These are phyloP conservation scores for Sebastes miniatus DNA, from an alignment of 2,797 vertebrate genomes.

Conservation along the genomic window DNA sequence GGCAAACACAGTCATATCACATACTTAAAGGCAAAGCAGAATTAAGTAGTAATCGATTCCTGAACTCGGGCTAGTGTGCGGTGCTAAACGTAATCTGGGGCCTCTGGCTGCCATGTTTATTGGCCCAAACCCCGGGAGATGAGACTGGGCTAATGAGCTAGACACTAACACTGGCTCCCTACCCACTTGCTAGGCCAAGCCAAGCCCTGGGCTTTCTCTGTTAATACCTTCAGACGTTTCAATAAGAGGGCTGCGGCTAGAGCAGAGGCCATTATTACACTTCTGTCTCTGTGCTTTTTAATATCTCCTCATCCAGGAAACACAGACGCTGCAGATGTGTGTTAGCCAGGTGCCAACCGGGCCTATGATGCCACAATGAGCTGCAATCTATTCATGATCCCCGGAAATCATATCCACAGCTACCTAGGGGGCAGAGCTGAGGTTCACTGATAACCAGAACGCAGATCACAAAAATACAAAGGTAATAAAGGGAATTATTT, in stretches of 20 bases:
- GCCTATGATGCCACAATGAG: constrained; percentile 55
- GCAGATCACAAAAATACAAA: neutral
- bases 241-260: constrained; percentile 76
- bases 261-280: constrained; percentile 79
- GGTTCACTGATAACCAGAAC: constrained; percentile 5
- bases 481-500: neutral
- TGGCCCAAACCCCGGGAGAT: constrained; percentile 83
- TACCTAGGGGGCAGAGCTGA: neutral
- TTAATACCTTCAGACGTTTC: constrained; percentile 82
- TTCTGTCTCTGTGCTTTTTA: constrained; percentile 79
- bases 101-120: constrained; percentile 87
- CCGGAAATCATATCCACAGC: constrained; percentile 36
- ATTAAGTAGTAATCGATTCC: constrained; percentile 71
- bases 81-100: constrained; percentile 86
- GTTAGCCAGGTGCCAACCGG: constrained; percentile 49
- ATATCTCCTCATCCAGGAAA: constrained; percentile 75
- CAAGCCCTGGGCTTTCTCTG: constrained; percentile 81
- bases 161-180: constrained; percentile 70
- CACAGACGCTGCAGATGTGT: constrained; percentile 64
- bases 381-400: constrained; percentile 51
- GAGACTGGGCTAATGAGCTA: constrained; percentile 78
- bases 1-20: constrained; percentile 37
- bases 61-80: constrained; percentile 63
- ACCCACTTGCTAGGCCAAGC: constrained; percentile 56
- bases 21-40: constrained; percentile 56